A percentile compares a stretch with the other conserved stretches of the same genome.
phyloP scores from a whole-genome alignment of 2,113 vertebrate species.

The Irena cyanogastra region DNA sequence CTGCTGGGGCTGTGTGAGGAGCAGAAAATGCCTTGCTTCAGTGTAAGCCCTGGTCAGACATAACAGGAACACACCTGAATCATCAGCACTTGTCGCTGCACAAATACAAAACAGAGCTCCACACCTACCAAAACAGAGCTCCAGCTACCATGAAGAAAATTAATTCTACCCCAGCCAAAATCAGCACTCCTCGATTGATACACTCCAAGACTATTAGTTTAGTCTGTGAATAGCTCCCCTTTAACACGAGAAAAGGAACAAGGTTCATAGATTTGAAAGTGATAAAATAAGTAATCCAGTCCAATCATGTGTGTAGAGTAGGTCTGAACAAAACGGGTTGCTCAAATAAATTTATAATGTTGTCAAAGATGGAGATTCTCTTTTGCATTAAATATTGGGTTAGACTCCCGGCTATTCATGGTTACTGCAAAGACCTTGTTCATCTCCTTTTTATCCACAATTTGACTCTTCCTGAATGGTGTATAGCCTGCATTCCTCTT shows the following conservation, averaged over 20 bases:
- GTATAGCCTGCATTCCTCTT: fast-evolving
- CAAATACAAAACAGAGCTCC: neutral
- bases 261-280: neutral
- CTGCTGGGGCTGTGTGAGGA: no score
- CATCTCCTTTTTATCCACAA: neutral
- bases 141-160: neutral
- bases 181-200: neutral
- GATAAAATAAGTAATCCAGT: neutral
- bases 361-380: neutral
- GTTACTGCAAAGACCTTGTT: neutral
- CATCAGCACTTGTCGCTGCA: no score
- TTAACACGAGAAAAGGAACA: neutral
- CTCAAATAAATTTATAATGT: neutral
- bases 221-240: neutral
- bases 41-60: neutral
- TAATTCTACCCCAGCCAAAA: neutral
- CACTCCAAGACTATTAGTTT: neutral
- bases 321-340: neutral
- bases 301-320: fast-evolving
- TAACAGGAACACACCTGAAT: fast-evolving
- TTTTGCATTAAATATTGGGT: neutral
- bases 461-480: neutral
- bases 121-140: neutral
- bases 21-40: neutral
- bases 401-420: neutral